Percentiles rank a stretch among this genome's conserved stretches.
These are phyloP conservation scores for Drosophila kuntzei DNA, from an alignment of 2,888 invertebrate species.

Conservation along the genomic window DNA sequence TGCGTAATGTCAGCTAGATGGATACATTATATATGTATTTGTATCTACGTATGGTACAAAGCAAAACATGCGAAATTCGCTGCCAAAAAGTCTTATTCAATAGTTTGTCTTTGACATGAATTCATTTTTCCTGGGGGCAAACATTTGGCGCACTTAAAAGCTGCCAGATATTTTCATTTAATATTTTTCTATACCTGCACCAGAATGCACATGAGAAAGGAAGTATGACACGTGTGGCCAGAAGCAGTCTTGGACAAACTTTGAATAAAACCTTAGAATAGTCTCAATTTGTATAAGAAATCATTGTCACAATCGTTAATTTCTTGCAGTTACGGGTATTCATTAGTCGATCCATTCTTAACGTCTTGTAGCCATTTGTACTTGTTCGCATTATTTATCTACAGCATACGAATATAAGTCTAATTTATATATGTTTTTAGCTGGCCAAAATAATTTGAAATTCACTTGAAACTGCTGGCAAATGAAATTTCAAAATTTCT, in stretches of 20 bases:
- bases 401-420: slow-evolving; percentile 21
- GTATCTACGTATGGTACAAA: slow-evolving; percentile 22
- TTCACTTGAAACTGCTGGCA: slow-evolving; percentile 65
- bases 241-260: background rate
- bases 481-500: slow-evolving; percentile 49
- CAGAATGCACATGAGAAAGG: background rate
- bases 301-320: background rate
- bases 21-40: slow-evolving; percentile 20
- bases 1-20: slow-evolving; percentile 62
- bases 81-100: slow-evolving; percentile 80
- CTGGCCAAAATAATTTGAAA: slow-evolving; percentile 45
- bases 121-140: slow-evolving; percentile 73
- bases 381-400: slow-evolving; percentile 23
- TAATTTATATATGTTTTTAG: slow-evolving; percentile 34
- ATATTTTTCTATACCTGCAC: slow-evolving; percentile 50
- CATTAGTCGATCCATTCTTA: slow-evolving; percentile 7
- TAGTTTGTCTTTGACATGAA: slow-evolving; percentile 81
- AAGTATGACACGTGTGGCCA: slow-evolving; percentile 5
- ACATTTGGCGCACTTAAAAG: slow-evolving; percentile 72
- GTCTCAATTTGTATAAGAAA: background rate
- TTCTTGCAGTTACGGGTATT: slow-evolving; percentile 24
- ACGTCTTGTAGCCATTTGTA: slow-evolving; percentile 26
- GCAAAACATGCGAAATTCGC: slow-evolving; percentile 57
- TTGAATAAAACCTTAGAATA: background rate
- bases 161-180: slow-evolving; percentile 60